These are phyloP conservation scores for Monochamus saltuarius DNA, from an alignment of 1,140 invertebrate genomes.

Conservation along the genomic window DNA sequence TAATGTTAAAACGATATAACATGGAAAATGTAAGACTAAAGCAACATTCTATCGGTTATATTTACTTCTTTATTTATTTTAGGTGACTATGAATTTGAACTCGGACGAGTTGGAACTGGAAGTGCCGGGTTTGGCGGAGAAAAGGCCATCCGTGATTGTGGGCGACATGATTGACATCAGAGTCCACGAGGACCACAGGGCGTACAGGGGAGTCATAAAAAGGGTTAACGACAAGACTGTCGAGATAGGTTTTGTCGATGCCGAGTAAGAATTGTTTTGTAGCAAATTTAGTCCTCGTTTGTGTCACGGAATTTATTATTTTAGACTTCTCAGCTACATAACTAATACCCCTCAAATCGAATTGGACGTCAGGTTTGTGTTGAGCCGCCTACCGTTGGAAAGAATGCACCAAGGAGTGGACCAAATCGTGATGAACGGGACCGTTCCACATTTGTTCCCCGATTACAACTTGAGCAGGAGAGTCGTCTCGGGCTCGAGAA, in stretches of 20 bases:
- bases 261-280: conserved; percentile 24
- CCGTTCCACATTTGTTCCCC: conserved; percentile 32
- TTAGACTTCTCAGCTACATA: conserved; percentile 26
- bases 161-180: conserved; percentile 42
- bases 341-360: conserved; percentile 21
- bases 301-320: too few species aligned
- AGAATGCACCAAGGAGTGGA: conserved; percentile 38
- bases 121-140: conserved; percentile 47
- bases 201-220: conserved; percentile 38
- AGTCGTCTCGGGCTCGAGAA: background rate
- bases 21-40: conserved; percentile 40
- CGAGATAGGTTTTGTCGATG: conserved; percentile 29
- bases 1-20: conserved; percentile 40
- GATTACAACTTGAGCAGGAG: background rate
- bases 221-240: conserved; percentile 36
- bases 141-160: conserved; percentile 43
- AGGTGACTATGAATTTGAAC: conserved; percentile 25
- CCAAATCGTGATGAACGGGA: conserved; percentile 18
- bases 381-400: conserved; percentile 36
- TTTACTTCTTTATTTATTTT: conserved; percentile 10
- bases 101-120: conserved; percentile 31
- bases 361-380: conserved; percentile 37
- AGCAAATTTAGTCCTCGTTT: background rate
- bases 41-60: conserved; percentile 1
- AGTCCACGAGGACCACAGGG: conserved; percentile 37